Evolutionary conservation across 2,888 invertebrate species (phyloP).

Genomic region (Lordiphosa fenestrarum): DNA sequence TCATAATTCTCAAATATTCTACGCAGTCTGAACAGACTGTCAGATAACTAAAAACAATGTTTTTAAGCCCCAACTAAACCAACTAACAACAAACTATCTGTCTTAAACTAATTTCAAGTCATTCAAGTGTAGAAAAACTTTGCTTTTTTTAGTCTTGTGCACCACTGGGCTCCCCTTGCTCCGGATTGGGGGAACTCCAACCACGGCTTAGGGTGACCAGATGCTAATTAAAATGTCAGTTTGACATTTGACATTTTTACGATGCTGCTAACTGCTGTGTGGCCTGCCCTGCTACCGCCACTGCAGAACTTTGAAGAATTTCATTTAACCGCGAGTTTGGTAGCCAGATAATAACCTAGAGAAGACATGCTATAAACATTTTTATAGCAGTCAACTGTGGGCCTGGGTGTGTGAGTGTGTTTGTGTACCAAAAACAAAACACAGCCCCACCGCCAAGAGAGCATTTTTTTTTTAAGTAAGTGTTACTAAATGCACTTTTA

Average conservation of each 20-base stretch:
- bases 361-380: conserved; percentile 75
- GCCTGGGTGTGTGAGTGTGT: neutral
- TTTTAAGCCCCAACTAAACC: too few relatives aligned
- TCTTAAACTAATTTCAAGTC: too few relatives aligned
- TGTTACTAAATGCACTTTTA: conserved; percentile 79
- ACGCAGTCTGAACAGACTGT: too few relatives aligned
- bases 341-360: conserved; percentile 64
- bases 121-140: too few relatives aligned
- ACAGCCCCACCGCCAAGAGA: conserved; percentile 26
- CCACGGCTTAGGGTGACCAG: conserved; percentile 47
- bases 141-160: too few relatives aligned
- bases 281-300: conserved; percentile 30
- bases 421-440: conserved; percentile 11
- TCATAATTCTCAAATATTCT: too few relatives aligned
- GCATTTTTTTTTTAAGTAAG: conserved; percentile 67
- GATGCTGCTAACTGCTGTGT: conserved; percentile 74
- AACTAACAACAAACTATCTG: too few relatives aligned
- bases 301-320: conserved; percentile 60
- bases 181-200: too few relatives aligned
- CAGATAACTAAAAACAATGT: too few relatives aligned
- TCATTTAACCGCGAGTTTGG: conserved; percentile 57
- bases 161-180: too few relatives aligned
- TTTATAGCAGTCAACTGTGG: conserved; percentile 55
- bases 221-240: conserved; percentile 77
- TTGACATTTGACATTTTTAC: conserved; percentile 78